Base-by-base conservation (phyloP, 1,140 invertebrate genomes). In the Brachionus paranguensis region DNA sequence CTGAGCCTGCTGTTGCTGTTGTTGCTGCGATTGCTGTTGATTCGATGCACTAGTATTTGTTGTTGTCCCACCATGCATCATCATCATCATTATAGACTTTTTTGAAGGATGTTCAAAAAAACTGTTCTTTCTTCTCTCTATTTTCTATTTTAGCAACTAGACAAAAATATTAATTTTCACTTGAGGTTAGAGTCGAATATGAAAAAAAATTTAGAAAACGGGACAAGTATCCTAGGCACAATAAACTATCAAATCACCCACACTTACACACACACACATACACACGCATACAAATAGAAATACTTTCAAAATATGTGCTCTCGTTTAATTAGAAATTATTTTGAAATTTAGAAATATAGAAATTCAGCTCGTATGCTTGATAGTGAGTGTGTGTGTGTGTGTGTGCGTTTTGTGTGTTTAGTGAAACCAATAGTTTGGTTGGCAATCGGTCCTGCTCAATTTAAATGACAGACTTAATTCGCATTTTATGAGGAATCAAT, bases 51-150 rank as follows among this genome's bases (percentile, higher is more conserved):
- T 50, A 76, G 72, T 76, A 76, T 72, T 72, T 72, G 72, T n/a
- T 24, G 72, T 76, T 76, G 72, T 76, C 41, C 72, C 72, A 76
- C 72, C 72, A 76, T 76, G 72, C 72, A 76, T 76, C 72, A 76
- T 76, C 72, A 76, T 76, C 72, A 76, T 76, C 72, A 76, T 76
- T 76, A 76, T 76, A 76, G 33, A 43, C 10, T 43, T 24, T 74
- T 74, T 74, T 74, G 33, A 24, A 17, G 33, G 14, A 27, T 76
- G 27, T 29, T 50, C 47, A 37, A 24, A 76, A 43, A 74, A 76
- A 76, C 17, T 1, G 12, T 43, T 43, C 41, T 43, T 24, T 72
- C 68, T 43, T 72, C 68, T 72, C 68, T 72, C 68, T 72, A 72
- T 72, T 72, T 72, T 72, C 37, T 72, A 41, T 43, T 72, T 68